Percentiles rank a stretch among this genome's conserved stretches.
phyloP scores from a whole-genome alignment of 37 sponge, comb jelly and placozoan species.

The Beroe forskalii region DNA sequence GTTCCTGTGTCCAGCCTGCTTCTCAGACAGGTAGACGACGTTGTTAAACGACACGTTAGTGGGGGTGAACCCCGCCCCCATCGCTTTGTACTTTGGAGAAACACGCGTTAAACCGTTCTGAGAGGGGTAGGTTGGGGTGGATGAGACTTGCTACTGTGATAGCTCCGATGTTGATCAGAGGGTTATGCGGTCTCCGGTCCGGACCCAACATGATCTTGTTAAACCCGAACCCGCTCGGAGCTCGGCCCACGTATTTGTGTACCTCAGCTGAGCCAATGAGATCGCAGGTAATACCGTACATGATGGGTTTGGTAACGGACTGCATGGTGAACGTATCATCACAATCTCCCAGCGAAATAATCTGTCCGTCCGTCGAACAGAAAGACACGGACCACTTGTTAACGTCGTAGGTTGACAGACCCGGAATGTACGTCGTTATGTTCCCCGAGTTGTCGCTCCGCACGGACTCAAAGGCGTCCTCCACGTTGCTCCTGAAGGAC shows the following conservation, averaged over 20 bases:
- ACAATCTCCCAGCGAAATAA: constrained; percentile 23
- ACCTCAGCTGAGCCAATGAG: background rate
- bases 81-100: constrained; percentile 12
- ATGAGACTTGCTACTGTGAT: constrained; percentile 55
- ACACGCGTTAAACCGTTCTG: constrained; percentile 24
- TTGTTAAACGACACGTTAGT: constrained; percentile 24
- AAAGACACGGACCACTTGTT: constrained; percentile 47
- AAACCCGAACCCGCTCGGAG: constrained; percentile 58
- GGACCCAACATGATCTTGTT: constrained; percentile 33
- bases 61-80: background rate
- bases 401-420: constrained; percentile 23
- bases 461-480: background rate
- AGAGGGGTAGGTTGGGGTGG: background rate
- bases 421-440: constrained; percentile 62
- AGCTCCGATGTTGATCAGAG: constrained; percentile 57
- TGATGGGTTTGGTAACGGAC: constrained; percentile 17
- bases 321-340: constrained; percentile 38
- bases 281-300: constrained; percentile 45
- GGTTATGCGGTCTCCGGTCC: constrained; percentile 8
- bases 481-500: background rate
- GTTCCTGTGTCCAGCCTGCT: constrained; percentile 72
- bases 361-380: constrained; percentile 31
- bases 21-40: constrained; percentile 37
- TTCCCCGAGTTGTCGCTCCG: background rate
- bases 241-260: constrained; percentile 21